phyloP scores from a whole-genome alignment of 2,888 invertebrate species.

The Nymphalis c-album region DNA sequence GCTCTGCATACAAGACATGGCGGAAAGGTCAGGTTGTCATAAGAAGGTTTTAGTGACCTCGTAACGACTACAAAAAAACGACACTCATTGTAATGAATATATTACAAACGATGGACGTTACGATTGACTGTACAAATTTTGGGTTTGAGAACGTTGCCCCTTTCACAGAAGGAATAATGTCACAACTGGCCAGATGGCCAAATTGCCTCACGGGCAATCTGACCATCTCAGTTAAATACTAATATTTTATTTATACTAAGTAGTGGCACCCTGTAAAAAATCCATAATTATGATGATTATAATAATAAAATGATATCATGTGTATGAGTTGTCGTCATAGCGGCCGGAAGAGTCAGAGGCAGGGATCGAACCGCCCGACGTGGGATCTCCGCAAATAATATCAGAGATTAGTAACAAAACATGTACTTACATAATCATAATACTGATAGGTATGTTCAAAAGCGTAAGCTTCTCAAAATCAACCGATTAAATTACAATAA shows the following conservation, averaged over 20 bases:
- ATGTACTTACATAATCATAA: slow-evolving; percentile 75
- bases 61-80: slow-evolving; percentile 83
- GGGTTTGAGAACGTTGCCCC: slow-evolving; percentile 88
- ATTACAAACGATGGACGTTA: slow-evolving; percentile 82
- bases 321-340: slow-evolving; percentile 78
- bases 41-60: slow-evolving; percentile 82
- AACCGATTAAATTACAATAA: slow-evolving; percentile 72
- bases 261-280: slow-evolving; percentile 81
- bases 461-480: slow-evolving; percentile 81
- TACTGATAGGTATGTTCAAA: slow-evolving; percentile 77
- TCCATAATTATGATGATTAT: slow-evolving; percentile 75
- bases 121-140: slow-evolving; percentile 75
- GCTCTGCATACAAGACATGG: slow-evolving; percentile 84
- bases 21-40: slow-evolving; percentile 86
- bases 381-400: slow-evolving; percentile 63
- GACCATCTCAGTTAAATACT: slow-evolving; percentile 72
- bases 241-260: slow-evolving; percentile 64
- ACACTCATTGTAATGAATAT: slow-evolving; percentile 85
- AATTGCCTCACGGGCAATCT: slow-evolving; percentile 71
- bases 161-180: slow-evolving; percentile 93
- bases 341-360: slow-evolving; percentile 48
- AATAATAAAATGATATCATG: slow-evolving; percentile 53
- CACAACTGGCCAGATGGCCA: slow-evolving; percentile 85
- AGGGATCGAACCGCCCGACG: slow-evolving; percentile 65
- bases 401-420: slow-evolving; percentile 81